Evolutionary conservation across 2,888 invertebrate genomes (phyloP).

Genomic region (Cephus sareptanus): DNA sequence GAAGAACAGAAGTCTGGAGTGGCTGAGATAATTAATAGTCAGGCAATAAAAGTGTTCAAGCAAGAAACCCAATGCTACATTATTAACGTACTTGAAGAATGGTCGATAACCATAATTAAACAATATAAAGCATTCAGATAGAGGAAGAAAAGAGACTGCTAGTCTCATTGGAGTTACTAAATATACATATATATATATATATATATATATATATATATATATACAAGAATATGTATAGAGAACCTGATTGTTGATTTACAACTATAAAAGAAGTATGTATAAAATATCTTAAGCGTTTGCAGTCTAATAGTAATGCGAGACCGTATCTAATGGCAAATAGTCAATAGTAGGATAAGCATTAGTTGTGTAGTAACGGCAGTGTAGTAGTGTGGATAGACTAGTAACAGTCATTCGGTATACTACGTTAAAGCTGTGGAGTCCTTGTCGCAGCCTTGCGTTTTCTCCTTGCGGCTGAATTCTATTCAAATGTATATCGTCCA

Average conservation of each 20-base stretch:
- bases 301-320: background rate
- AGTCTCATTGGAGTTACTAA: background rate
- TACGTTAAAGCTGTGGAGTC: constrained; percentile 30
- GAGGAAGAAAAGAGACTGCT: background rate
- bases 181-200: background rate
- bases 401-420: background rate
- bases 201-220: no score
- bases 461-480: constrained; percentile 52
- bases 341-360: background rate
- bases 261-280: background rate
- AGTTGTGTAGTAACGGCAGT: background rate
- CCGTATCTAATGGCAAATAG: background rate
- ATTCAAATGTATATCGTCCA: constrained; percentile 39
- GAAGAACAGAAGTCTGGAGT: background rate
- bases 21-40: background rate
- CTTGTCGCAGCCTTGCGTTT: constrained; percentile 57
- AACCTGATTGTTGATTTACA: background rate
- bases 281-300: background rate
- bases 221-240: background rate
- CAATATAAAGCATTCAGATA: background rate
- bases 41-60: background rate
- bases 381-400: background rate
- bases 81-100: background rate
- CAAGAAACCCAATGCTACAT: background rate
- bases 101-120: background rate